Conservation (phyloP, 2,113 vertebrate genomes). For the Brachyistius frenatus region DNA sequence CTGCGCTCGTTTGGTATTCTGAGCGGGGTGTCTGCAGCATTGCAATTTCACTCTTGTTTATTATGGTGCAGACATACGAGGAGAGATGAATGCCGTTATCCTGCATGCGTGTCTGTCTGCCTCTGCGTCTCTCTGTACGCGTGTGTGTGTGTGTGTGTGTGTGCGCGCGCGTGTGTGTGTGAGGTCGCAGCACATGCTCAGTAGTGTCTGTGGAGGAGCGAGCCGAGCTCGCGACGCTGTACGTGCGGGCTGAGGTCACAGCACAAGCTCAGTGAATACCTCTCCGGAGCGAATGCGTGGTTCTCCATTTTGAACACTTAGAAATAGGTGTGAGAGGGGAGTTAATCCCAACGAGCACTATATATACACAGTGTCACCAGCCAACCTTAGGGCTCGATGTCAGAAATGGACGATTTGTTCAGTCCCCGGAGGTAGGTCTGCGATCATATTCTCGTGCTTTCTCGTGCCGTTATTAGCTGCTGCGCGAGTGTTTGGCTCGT, state of each 20-base stretch:
- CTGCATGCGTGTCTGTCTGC: constrained; percentile 69
- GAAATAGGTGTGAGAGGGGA: constrained; percentile 82
- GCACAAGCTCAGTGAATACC: constrained; percentile 94
- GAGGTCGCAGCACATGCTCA: constrained; percentile 99
- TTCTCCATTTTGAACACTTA: constrained; percentile 98
- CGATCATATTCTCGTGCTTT: constrained; percentile 70
- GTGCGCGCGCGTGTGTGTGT: constrained; percentile 53
- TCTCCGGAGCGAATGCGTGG: constrained; percentile 89
- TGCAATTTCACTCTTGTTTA: constrained; percentile 87
- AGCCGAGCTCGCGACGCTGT: constrained; percentile 89
- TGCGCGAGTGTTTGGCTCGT: constrained; percentile 42
- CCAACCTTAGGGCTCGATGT: constrained; percentile 83
- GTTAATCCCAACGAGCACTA: constrained; percentile 69
- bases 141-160: constrained; percentile 57
- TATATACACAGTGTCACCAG: constrained; percentile 73
- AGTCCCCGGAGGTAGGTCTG: constrained; percentile 96
- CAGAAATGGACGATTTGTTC: constrained; percentile 96
- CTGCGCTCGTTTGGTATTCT: constrained; percentile 85
- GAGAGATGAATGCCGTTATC: constrained; percentile 85
- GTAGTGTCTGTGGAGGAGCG: constrained; percentile 89
- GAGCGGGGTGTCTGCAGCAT: constrained; percentile 82
- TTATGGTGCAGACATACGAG: constrained; percentile 88
- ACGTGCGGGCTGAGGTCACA: constrained; percentile 97
- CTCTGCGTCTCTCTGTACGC: neutral
- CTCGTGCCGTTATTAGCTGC: constrained; percentile 40